Conservation (phyloP, 2,888 invertebrate species). For the Lysandra bellargus region DNA sequence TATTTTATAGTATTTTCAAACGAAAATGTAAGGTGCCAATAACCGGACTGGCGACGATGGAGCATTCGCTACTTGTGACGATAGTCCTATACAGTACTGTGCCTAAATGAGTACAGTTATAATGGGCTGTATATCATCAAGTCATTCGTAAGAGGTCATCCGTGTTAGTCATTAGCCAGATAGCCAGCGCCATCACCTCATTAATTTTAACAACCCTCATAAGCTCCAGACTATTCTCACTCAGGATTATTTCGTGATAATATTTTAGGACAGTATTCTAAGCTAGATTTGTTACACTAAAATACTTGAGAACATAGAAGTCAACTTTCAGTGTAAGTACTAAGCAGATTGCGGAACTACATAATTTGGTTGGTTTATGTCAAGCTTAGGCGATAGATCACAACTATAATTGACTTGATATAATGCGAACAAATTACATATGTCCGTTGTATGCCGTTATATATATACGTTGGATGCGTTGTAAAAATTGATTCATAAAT, state of each 20-base stretch:
- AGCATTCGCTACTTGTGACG: neutral
- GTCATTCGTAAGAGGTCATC: conserved; percentile 6
- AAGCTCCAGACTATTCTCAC: conserved; percentile 51
- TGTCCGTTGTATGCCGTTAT: no score
- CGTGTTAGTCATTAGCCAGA: conserved; percentile 50
- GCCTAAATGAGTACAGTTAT: neutral
- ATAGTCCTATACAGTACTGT: neutral
- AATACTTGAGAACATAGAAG: neutral
- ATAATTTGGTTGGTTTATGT: neutral
- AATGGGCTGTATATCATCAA: neutral
- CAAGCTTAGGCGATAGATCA: no score
- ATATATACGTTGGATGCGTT: no score
- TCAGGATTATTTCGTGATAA: conserved; percentile 30
- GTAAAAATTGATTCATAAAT: no score
- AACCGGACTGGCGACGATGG: neutral
- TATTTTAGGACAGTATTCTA: neutral
- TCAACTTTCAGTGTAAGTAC: neutral
- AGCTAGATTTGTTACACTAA: neutral
- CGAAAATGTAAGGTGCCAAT: neutral
- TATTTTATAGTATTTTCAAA: neutral
- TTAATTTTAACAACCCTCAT: conserved; percentile 55
- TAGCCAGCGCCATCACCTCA: conserved; percentile 54
- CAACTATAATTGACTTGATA: no score
- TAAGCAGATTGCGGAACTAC: neutral
- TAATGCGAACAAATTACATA: no score